Conservation (phyloP, 1,140 invertebrate species). For the Bombus pyrosoma region DNA sequence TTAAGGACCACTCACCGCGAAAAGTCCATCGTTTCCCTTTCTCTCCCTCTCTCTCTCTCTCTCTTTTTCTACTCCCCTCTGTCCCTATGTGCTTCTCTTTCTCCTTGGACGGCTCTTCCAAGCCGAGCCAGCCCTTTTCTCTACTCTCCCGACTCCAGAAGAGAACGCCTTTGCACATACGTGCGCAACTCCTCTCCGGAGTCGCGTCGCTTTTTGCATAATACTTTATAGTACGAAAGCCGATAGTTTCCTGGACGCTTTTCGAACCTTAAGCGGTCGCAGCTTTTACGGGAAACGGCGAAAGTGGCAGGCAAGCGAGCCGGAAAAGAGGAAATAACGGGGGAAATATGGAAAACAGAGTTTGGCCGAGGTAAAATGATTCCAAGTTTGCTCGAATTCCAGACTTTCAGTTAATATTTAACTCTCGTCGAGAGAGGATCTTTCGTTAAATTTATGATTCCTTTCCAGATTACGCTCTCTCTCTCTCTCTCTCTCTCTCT, state of each 20-base stretch:
- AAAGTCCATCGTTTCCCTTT: conserved; percentile 66
- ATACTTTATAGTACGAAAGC: conserved; percentile 13
- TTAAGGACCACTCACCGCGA: conserved; percentile 68
- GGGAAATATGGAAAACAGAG: neutral
- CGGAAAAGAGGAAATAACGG: neutral
- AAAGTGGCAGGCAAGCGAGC: neutral
- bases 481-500: too few relatives aligned
- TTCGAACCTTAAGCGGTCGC: conserved; percentile 3
- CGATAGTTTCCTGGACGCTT: conserved; percentile 1
- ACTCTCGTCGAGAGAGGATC: neutral
- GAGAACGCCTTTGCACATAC: neutral
- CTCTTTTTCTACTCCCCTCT: neutral
- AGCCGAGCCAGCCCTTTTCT: neutral
- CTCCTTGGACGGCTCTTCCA: neutral
- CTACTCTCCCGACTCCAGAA: neutral
- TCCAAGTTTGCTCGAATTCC: neutral
- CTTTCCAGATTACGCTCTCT: neutral
- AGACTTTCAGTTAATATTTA: neutral
- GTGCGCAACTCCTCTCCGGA: neutral
- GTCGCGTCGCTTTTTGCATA: conserved; percentile 8
- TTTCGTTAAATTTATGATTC: conserved; percentile 23
- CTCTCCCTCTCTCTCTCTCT: neutral
- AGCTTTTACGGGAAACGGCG: neutral
- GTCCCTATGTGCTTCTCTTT: neutral
- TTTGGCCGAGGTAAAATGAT: neutral